Evolutionary conservation across 2,888 invertebrate genomes (phyloP).

Genomic region (Strigamia transsilvanica): DNA sequence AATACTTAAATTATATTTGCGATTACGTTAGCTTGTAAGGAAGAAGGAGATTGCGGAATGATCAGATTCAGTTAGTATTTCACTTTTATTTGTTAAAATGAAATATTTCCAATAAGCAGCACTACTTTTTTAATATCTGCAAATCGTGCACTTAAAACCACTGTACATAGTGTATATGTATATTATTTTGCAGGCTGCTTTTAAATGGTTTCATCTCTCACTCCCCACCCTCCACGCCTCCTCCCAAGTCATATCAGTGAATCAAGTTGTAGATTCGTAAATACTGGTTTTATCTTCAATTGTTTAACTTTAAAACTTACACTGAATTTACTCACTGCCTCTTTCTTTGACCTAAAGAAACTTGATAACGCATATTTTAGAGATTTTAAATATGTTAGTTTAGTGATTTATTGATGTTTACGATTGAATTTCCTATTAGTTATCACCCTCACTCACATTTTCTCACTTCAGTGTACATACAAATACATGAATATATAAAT

Average conservation of each 20-base stretch:
- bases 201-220: background rate
- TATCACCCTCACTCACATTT: constrained; percentile 14
- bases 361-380: background rate
- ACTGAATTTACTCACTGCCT: constrained; percentile 20
- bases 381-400: background rate
- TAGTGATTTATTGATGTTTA: background rate
- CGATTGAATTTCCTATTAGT: background rate
- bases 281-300: background rate
- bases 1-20: background rate
- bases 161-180: background rate
- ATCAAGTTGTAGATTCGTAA: background rate
- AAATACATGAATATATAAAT: background rate
- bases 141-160: constrained; percentile 35
- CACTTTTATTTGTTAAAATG: background rate
- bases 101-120: constrained; percentile 14
- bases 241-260: constrained; percentile 3
- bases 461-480: background rate
- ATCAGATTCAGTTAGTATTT: background rate
- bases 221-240: too few relatives aligned
- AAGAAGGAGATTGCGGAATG: background rate
- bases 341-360: background rate
- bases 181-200: constrained; percentile 18
- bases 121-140: constrained; percentile 17
- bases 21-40: background rate
- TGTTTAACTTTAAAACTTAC: background rate